Conservation (phyloP, 2,888 invertebrate genomes). For the Agonopterix subpropinquella region DNA sequence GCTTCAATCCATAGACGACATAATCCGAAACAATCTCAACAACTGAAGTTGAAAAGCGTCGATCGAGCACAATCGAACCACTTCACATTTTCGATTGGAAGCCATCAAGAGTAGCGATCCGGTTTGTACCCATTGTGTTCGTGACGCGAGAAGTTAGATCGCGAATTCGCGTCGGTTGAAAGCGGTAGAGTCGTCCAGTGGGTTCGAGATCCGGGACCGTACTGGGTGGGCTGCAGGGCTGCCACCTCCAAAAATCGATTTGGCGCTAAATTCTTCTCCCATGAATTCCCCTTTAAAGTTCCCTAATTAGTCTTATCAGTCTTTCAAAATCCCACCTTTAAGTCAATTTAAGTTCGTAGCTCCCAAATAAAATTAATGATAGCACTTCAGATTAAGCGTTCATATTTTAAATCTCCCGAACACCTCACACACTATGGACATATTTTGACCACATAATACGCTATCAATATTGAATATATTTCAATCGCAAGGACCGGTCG, state of each 20-base stretch:
- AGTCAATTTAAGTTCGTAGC: too few relatives aligned
- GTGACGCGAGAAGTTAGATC: constrained; percentile 24
- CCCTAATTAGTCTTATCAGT: too few relatives aligned
- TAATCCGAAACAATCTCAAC: constrained; percentile 7
- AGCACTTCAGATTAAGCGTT: too few relatives aligned
- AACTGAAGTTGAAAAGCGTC: not conserved
- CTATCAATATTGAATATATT: too few relatives aligned
- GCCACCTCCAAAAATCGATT: too few relatives aligned
- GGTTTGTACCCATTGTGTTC: constrained; percentile 38
- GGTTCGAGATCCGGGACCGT: constrained; percentile 37
- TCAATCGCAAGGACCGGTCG: too few relatives aligned
- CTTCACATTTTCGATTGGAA: constrained; percentile 44
- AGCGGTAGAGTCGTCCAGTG: constrained; percentile 15
- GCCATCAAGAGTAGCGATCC: constrained; percentile 32
- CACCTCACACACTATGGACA: too few relatives aligned
- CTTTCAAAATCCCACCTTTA: too few relatives aligned
- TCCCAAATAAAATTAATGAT: too few relatives aligned
- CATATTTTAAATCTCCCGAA: too few relatives aligned
- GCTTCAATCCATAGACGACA: constrained; percentile 1
- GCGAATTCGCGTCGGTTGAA: constrained; percentile 11
- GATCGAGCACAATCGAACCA: constrained; percentile 21
- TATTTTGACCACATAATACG: not conserved
- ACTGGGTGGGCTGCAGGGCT: constrained; percentile 34
- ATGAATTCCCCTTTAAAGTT: too few relatives aligned
- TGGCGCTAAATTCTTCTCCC: too few relatives aligned